phyloP scores from a whole-genome alignment of 2,797 vertebrate species.

The Acanthurus tractus region DNA sequence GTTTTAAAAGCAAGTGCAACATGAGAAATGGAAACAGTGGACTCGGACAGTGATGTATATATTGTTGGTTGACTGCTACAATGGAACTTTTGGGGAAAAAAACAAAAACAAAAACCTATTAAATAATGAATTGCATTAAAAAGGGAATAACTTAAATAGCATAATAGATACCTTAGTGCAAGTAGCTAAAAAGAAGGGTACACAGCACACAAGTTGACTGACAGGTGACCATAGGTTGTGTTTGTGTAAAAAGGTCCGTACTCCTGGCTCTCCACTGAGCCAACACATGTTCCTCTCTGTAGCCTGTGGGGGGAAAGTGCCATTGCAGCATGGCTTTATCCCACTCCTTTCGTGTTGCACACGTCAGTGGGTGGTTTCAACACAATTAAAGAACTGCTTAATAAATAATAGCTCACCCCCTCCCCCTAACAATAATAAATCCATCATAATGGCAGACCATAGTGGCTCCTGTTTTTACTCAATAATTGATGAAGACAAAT shows the following conservation, averaged over 20 bases:
- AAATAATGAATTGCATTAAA: too few species aligned
- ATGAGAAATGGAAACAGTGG: neutral
- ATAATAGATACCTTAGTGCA: neutral
- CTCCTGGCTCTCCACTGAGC: conserved; percentile 8
- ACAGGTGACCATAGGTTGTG: neutral
- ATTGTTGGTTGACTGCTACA: too few species aligned
- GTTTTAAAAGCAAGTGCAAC: neutral
- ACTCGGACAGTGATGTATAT: too few species aligned
- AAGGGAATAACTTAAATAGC: neutral
- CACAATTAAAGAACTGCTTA: conserved; percentile 75
- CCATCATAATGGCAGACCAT: conserved; percentile 71
- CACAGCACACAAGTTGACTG: neutral
- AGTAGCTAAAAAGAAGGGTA: neutral
- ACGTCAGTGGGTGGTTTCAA: conserved; percentile 46
- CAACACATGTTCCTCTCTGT: conserved; percentile 26
- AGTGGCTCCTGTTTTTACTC: conserved; percentile 69
- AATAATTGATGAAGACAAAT: conserved; percentile 83
- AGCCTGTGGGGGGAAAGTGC: conserved; percentile 11
- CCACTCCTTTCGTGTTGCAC: conserved; percentile 19
- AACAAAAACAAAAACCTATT: too few species aligned
- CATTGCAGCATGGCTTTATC: neutral
- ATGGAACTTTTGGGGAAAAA: too few species aligned
- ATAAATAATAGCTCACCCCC: conserved; percentile 71
- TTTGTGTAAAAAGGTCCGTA: neutral
- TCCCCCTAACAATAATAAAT: conserved; percentile 64